These are phyloP conservation scores for Gymnothorax javanicus DNA, from an alignment of 2,797 vertebrate genomes.

Conservation along the genomic window DNA sequence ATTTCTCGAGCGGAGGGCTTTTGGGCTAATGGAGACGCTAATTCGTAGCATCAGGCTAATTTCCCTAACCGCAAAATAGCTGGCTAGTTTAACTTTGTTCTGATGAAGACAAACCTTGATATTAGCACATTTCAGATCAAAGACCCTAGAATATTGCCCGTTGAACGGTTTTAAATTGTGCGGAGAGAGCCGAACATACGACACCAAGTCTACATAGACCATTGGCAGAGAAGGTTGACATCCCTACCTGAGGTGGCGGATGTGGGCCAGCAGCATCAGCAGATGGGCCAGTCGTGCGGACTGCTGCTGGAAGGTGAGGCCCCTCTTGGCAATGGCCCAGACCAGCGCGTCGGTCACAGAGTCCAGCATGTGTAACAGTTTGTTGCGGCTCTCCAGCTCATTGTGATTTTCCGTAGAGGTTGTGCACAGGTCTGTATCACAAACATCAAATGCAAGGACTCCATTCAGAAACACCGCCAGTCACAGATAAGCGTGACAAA, in stretches of 20 bases:
- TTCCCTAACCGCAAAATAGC: no score
- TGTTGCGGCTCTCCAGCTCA: slow-evolving; percentile 83
- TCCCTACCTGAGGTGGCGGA: slow-evolving; percentile 87
- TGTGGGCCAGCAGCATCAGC: slow-evolving; percentile 93
- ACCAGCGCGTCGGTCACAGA: slow-evolving; percentile 89
- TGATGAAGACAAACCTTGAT: no score
- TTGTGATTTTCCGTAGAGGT: slow-evolving; percentile 68
- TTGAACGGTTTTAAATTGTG: no score
- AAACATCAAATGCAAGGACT: slow-evolving; percentile 26
- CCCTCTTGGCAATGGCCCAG: slow-evolving; percentile 91
- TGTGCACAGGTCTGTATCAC: slow-evolving; percentile 76
- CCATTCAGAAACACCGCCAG: slow-evolving; percentile 1
- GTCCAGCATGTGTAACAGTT: slow-evolving; percentile 88
- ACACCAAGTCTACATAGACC: no score
- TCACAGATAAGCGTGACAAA: background rate
- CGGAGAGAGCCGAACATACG: no score
- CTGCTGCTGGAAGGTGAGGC: slow-evolving; percentile 86
- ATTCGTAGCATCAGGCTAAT: no score
- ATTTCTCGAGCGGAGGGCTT: no score
- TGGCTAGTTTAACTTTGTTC: no score
- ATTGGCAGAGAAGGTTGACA: rapidly evolving
- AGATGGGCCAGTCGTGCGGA: slow-evolving; percentile 86
- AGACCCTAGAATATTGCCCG: no score
- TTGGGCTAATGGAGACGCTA: no score
- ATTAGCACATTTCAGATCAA: no score